Percentiles rank a stretch among this genome's conserved stretches.
These are phyloP conservation scores for Crocodylus rhombifer DNA, from an alignment of 2,797 vertebrate genomes.

Conservation along the genomic window DNA sequence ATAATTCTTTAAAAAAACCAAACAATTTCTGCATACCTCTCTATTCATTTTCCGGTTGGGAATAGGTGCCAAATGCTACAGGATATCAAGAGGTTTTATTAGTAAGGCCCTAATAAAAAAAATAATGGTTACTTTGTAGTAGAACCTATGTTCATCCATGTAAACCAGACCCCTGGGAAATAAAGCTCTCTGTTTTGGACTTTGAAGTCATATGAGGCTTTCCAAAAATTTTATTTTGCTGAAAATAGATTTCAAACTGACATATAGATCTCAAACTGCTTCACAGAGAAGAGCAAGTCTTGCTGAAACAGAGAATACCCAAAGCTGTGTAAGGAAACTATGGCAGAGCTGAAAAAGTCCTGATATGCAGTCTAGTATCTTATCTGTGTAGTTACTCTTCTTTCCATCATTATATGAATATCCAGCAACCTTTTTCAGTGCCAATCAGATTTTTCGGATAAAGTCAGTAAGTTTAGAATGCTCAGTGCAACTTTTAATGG, in stretches of 20 bases:
- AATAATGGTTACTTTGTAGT: neutral
- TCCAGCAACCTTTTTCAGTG: slow-evolving; percentile 67
- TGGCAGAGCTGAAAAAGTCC: neutral
- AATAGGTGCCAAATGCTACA: neutral
- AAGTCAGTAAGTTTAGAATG: slow-evolving; percentile 64
- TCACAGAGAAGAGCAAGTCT: neutral
- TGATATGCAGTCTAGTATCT: neutral
- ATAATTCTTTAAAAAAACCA: neutral
- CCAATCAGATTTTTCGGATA: slow-evolving; percentile 74
- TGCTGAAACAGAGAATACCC: neutral
- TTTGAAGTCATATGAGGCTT: no score
- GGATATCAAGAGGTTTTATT: neutral
- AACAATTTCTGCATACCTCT: neutral
- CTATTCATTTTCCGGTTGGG: neutral
- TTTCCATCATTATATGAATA: slow-evolving; percentile 53
- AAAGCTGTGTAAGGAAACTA: neutral
- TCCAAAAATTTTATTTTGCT: no score
- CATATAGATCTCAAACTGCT: neutral
- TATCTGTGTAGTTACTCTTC: neutral
- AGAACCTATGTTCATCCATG: neutral
- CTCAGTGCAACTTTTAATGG: slow-evolving; percentile 65
- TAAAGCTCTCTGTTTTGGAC: neutral
- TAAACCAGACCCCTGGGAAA: neutral
- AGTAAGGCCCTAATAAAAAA: neutral
- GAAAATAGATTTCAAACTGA: neutral